Conservation (phyloP, 1,140 invertebrate species). For the Daktulosphaira vitifoliae region DNA sequence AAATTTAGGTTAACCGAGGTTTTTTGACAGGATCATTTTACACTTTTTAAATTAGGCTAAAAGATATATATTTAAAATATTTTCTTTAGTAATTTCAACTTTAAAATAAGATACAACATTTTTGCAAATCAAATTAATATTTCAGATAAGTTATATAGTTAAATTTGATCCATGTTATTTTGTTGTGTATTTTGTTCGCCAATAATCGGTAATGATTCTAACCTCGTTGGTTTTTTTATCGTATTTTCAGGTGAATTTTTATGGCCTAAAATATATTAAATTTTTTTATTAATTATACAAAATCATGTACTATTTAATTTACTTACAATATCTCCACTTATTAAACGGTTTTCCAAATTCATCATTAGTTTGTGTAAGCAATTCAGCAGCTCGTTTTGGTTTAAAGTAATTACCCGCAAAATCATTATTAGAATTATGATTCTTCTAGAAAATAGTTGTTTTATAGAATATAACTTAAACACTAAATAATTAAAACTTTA, state of each 20-base stretch:
- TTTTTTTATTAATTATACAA: conserved; percentile 2
- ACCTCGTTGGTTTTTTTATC: conserved; percentile 34
- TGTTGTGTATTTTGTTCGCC: conserved; percentile 35
- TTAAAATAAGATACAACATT: too few relatives aligned
- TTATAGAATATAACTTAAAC: conserved; percentile 28
- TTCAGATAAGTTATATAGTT: too few relatives aligned
- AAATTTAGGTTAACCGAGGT: too few relatives aligned
- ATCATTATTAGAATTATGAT: conserved; percentile 49
- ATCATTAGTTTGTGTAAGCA: conserved; percentile 48
- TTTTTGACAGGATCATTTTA: too few relatives aligned
- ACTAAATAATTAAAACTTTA: too few relatives aligned
- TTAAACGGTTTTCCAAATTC: conserved; percentile 46
- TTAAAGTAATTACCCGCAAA: conserved; percentile 64
- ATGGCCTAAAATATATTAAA: neutral
- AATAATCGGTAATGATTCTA: conserved; percentile 37
- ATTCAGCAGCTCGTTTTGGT: conserved; percentile 53
- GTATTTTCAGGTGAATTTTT: conserved; percentile 33
- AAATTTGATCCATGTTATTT: conserved; percentile 38
- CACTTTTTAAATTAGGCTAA: too few relatives aligned
- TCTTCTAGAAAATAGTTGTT: conserved; percentile 52
- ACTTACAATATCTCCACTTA: conserved; percentile 45
- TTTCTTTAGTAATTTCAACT: too few relatives aligned
- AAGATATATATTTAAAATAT: too few relatives aligned
- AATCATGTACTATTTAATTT: too few relatives aligned
- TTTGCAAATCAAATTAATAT: neutral